Evolutionary conservation across 2,888 invertebrate genomes (phyloP).

Genomic region (Octonoba sinensis): DNA sequence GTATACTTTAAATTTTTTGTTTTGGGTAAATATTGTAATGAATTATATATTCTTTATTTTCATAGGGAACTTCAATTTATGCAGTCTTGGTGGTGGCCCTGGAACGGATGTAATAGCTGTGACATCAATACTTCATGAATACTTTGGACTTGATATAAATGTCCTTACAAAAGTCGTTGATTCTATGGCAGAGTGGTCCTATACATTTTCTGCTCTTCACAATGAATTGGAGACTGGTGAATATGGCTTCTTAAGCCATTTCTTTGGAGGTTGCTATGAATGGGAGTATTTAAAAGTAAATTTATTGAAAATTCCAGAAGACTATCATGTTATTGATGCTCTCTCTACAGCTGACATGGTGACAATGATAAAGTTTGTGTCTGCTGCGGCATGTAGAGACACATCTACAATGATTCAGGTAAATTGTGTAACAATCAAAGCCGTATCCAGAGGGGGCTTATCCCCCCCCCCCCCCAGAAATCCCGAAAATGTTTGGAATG

Average conservation of each 20-base stretch:
- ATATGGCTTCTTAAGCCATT: conserved; percentile 21
- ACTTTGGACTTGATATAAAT: background rate
- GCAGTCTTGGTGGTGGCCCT: conserved; percentile 49
- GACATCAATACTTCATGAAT: conserved; percentile 5
- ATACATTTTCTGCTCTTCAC: conserved; percentile 16
- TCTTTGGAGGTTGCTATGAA: conserved; percentile 3
- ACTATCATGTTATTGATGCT: conserved; percentile 7
- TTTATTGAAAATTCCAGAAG: conserved; percentile 15
- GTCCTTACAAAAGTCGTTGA: conserved; percentile 23
- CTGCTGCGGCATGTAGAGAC: conserved; percentile 45
- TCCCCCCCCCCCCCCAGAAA: no score
- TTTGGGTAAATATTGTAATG: no score
- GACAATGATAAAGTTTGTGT: conserved; percentile 49
- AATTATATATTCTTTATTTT: background rate
- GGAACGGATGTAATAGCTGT: conserved; percentile 35
- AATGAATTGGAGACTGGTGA: conserved; percentile 16
- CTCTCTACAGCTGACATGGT: conserved; percentile 24
- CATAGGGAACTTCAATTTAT: background rate
- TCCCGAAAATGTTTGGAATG: no score
- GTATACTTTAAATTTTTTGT: no score
- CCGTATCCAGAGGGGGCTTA: no score
- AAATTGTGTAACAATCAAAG: background rate
- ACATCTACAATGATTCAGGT: conserved; percentile 39
- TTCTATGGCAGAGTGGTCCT: conserved; percentile 25
- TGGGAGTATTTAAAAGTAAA: conserved; percentile 30